Evolutionary conservation across 2,797 vertebrate species (phyloP).

Genomic region (Glyptemys insculpta): DNA sequence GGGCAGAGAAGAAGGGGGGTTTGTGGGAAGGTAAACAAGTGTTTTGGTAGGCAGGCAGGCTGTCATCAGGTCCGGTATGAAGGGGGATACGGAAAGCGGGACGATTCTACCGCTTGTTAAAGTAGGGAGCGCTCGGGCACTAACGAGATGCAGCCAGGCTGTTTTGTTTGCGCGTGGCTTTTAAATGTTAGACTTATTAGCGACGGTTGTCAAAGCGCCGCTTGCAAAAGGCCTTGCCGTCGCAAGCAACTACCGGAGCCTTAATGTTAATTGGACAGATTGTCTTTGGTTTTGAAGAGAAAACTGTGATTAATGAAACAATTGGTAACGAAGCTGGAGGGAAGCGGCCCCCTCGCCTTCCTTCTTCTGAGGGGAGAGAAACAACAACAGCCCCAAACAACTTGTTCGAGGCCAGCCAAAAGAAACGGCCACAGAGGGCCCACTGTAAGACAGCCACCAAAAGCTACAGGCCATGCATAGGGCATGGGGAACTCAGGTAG

Average conservation of each 20-base stretch:
- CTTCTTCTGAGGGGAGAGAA: constrained; percentile 58
- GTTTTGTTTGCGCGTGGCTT: constrained; percentile 64
- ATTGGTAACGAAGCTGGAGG: constrained; percentile 72
- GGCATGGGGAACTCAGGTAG: neutral
- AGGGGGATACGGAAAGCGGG: neutral
- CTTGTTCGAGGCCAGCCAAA: constrained; percentile 10
- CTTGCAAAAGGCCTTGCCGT: constrained; percentile 66
- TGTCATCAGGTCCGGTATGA: neutral
- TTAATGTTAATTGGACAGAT: constrained; percentile 85
- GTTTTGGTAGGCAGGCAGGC: neutral
- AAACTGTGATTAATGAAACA: constrained; percentile 83
- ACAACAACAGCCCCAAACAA: constrained; percentile 3
- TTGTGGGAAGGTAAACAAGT: neutral
- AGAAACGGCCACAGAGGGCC: neutral
- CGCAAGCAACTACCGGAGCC: constrained; percentile 65
- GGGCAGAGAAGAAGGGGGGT: neutral
- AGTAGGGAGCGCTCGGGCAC: neutral
- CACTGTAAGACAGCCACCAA: neutral
- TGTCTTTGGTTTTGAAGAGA: constrained; percentile 82
- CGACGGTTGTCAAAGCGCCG: constrained; percentile 66
- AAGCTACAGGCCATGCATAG: neutral
- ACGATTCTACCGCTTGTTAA: neutral
- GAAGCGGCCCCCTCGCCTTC: constrained; percentile 65
- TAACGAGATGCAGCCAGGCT: constrained; percentile 1
- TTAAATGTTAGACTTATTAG: constrained; percentile 72